A percentile compares a stretch with the other conserved stretches of the same genome.
These are phyloP conservation scores for Pyrocoelia pectoralis DNA, from an alignment of 2,888 invertebrate species.

Conservation along the genomic window DNA sequence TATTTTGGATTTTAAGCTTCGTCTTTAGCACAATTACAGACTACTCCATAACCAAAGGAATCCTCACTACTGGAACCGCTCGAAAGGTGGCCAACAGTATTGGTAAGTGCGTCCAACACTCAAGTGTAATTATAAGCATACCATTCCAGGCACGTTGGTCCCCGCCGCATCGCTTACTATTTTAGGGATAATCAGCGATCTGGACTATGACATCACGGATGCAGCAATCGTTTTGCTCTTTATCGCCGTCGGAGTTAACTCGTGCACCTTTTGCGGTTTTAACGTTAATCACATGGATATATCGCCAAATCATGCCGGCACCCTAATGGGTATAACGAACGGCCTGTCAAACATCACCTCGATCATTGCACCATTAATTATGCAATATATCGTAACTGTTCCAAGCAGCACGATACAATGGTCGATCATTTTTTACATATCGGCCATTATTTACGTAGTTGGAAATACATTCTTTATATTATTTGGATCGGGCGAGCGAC, in stretches of 20 bases:
- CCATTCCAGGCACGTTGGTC: conserved; percentile 62
- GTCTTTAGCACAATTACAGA: conserved; percentile 75
- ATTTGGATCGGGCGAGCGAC: conserved; percentile 72
- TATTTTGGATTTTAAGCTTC: conserved; percentile 76
- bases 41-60: conserved; percentile 63
- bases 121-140: no score
- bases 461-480: conserved; percentile 74
- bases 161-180: conserved; percentile 74
- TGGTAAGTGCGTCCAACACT: conserved; percentile 57
- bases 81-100: conserved; percentile 75
- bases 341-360: conserved; percentile 79
- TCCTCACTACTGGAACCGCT: conserved; percentile 63
- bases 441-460: conserved; percentile 73
- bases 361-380: conserved; percentile 78
- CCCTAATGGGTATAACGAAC: conserved; percentile 87
- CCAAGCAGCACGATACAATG: conserved; percentile 73
- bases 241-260: conserved; percentile 77
- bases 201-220: conserved; percentile 66
- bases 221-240: conserved; percentile 71
- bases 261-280: conserved; percentile 78
- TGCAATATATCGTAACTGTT: conserved; percentile 72
- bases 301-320: conserved; percentile 84
- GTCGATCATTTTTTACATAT: conserved; percentile 78
- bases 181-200: conserved; percentile 64
- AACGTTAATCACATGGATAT: conserved; percentile 85